Evolutionary conservation across 2,888 invertebrate species (phyloP).

Genomic region (Heliconius aoede): DNA sequence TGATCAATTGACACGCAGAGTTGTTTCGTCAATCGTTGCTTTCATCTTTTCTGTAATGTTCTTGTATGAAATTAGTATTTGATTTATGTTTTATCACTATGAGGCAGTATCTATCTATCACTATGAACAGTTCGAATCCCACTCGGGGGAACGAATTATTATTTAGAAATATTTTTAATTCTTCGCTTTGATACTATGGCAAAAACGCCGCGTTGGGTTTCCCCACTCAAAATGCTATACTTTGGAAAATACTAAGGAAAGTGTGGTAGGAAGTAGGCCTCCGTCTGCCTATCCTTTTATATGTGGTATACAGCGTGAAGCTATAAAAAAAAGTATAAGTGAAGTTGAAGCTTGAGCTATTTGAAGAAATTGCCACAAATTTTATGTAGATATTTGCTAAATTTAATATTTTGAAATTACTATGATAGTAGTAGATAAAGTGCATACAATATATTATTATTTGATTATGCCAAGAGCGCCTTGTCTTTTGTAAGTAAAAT

Average conservation of each 20-base stretch:
- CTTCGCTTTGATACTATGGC: too few relatives aligned
- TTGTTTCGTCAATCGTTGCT: conserved; percentile 17
- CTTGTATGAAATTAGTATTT: not conserved
- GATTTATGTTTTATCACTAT: not conserved
- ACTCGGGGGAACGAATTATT: too few relatives aligned
- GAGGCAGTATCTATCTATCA: too few relatives aligned
- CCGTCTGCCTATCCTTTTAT: too few relatives aligned
- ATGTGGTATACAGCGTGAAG: not conserved
- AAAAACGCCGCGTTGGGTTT: not conserved
- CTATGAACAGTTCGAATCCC: too few relatives aligned
- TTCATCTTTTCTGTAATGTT: conserved; percentile 17
- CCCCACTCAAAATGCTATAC: not conserved
- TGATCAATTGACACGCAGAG: conserved; percentile 20
- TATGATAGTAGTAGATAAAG: not conserved
- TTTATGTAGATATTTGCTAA: not conserved
- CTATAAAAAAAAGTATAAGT: not conserved
- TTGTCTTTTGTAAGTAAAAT: conserved; percentile 16
- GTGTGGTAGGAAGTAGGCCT: too few relatives aligned
- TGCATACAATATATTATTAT: not conserved
- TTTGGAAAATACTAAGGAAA: too few relatives aligned
- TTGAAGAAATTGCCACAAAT: not conserved
- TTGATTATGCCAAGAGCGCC: not conserved
- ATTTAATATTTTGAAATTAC: not conserved
- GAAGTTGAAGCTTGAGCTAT: not conserved
- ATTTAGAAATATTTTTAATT: too few relatives aligned